phyloP scores from a whole-genome alignment of 2,888 invertebrate genomes.

The Pammene fasciana region DNA sequence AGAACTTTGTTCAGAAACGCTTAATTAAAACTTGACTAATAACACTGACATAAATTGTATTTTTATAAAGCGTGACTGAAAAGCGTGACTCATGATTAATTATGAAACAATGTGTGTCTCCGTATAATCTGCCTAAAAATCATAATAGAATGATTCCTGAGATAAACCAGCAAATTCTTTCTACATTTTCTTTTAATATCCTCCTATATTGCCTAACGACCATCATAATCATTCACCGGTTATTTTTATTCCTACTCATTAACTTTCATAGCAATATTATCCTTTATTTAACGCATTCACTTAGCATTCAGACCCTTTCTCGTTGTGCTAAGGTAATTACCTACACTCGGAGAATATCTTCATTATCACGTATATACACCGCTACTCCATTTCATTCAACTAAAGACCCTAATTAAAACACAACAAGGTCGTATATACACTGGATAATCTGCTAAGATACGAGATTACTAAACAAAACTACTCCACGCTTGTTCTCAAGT shows the following conservation, averaged over 20 bases:
- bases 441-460: not conserved
- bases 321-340: conserved; percentile 20
- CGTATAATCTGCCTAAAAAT: too few relatives aligned
- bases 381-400: not conserved
- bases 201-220: conserved; percentile 15
- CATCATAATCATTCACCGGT: conserved; percentile 2
- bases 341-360: conserved; percentile 15
- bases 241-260: conserved; percentile 14
- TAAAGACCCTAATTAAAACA: not conserved
- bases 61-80: too few relatives aligned
- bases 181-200: not conserved
- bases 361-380: not conserved
- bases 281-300: conserved; percentile 12
- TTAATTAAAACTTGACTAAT: too few relatives aligned
- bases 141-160: too few relatives aligned
- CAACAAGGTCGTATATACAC: conserved; percentile 1
- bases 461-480: not conserved
- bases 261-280: conserved; percentile 25
- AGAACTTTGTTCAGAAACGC: too few relatives aligned
- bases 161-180: too few relatives aligned
- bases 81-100: too few relatives aligned
- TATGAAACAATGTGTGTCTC: too few relatives aligned
- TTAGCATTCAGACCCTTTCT: conserved; percentile 19
- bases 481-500: conserved; percentile 5
- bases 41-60: too few relatives aligned